phyloP scores from a whole-genome alignment of 2,888 invertebrate species.

The Euspilapteryx auroguttella region DNA sequence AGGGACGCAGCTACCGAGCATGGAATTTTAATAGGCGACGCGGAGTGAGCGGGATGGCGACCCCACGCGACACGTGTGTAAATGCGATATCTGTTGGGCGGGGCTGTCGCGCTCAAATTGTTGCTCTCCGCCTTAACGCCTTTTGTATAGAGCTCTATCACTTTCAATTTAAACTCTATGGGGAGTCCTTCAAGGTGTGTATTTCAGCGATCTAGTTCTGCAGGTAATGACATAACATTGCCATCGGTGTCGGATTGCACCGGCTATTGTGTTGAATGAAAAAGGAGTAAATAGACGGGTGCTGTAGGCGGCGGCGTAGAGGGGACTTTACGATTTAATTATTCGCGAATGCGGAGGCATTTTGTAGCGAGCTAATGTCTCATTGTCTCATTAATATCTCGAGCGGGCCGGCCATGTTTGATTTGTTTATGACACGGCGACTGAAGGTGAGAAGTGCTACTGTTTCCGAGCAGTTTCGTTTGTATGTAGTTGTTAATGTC shows the following conservation, averaged over 20 bases:
- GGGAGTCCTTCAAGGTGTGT: too few relatives aligned
- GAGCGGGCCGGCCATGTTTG: conserved; percentile 55
- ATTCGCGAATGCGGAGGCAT: conserved; percentile 61
- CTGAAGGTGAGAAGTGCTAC: conserved; percentile 28
- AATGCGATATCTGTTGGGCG: conserved; percentile 54
- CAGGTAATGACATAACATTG: conserved; percentile 30
- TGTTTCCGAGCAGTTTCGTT: conserved; percentile 13
- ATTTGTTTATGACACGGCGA: conserved; percentile 54
- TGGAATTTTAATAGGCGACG: conserved; percentile 59
- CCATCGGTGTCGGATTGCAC: conserved; percentile 42
- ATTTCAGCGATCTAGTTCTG: too few relatives aligned
- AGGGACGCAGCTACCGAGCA: conserved; percentile 51
- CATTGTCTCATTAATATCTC: conserved; percentile 62
- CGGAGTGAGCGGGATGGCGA: conserved; percentile 47
- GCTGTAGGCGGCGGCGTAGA: conserved; percentile 56
- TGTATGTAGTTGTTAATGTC: conserved; percentile 12
- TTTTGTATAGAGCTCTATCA: conserved; percentile 9
- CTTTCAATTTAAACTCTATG: conserved; percentile 15
- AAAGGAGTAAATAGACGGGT: conserved; percentile 58
- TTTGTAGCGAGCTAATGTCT: conserved; percentile 61
- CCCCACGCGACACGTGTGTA: conserved; percentile 51
- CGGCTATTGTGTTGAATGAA: conserved; percentile 60
- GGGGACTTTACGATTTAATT: conserved; percentile 63
- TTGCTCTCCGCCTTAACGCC: conserved; percentile 48
- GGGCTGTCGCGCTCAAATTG: conserved; percentile 59